A percentile compares a stretch with the other conserved stretches of the same genome.
phyloP scores from a whole-genome alignment of 2,888 invertebrate species.

The Zaprionus obscuricornis region DNA sequence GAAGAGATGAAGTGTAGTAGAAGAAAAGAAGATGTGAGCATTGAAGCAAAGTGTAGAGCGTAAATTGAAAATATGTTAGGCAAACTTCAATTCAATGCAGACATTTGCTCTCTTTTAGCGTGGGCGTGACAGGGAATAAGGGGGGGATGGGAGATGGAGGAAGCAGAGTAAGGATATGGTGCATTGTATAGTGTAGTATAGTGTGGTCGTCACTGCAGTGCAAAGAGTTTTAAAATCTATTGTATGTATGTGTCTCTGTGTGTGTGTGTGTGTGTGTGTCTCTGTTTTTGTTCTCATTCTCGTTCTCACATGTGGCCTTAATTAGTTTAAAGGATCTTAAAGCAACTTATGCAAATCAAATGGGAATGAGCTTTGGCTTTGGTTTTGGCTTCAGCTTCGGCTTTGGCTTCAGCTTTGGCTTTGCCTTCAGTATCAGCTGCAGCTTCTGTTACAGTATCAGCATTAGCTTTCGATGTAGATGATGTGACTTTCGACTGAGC shows the following conservation, averaged over 20 bases:
- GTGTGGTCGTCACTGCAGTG: too few relatives aligned
- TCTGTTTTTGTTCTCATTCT: not conserved
- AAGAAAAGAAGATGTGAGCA: slow-evolving; percentile 8
- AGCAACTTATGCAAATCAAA: slow-evolving; percentile 47
- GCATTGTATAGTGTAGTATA: too few relatives aligned
- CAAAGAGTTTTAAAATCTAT: too few relatives aligned
- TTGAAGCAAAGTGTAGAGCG: slow-evolving; percentile 14
- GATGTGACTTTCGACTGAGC: not conserved
- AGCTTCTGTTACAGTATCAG: too few relatives aligned
- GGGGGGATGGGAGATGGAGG: too few relatives aligned
- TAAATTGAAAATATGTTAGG: slow-evolving; percentile 59
- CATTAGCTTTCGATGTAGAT: too few relatives aligned
- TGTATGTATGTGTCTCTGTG: slow-evolving; percentile 26
- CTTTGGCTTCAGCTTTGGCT: too few relatives aligned
- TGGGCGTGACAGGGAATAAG: too few relatives aligned
- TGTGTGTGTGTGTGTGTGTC: not conserved
- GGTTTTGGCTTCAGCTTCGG: too few relatives aligned
- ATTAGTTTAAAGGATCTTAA: slow-evolving; percentile 42
- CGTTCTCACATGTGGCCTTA: slow-evolving; percentile 36
- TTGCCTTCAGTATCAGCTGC: too few relatives aligned
- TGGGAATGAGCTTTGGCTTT: slow-evolving; percentile 28
- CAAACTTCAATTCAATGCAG: slow-evolving; percentile 40
- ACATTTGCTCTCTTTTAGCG: too few relatives aligned
- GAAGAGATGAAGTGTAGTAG: slow-evolving; percentile 13
- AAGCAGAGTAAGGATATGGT: too few relatives aligned